Conservation (phyloP, 1,140 invertebrate genomes). For the Danaus melanippus region DNA sequence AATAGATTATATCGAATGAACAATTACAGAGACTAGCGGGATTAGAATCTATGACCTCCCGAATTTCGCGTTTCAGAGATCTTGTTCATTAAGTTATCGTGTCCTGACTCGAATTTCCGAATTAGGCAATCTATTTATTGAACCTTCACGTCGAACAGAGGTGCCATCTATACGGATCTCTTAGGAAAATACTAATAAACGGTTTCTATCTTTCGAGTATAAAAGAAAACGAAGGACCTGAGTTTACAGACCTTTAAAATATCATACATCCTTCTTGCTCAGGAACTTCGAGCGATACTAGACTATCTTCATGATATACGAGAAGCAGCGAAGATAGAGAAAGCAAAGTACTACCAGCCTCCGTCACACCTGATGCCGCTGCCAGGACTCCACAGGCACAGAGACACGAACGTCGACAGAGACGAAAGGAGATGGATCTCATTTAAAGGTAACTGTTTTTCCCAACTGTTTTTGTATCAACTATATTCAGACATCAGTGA, state of each 20-base stretch:
- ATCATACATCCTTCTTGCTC: conserved; percentile 1
- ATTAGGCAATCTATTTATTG: no score
- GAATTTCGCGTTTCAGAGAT: no score
- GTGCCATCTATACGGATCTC: no score
- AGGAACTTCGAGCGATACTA: conserved; percentile 61
- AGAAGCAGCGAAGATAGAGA: conserved; percentile 47
- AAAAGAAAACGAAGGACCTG: no score
- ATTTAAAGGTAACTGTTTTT: conserved; percentile 57
- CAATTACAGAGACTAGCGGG: neutral
- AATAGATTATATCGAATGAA: neutral
- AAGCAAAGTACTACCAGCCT: conserved; percentile 36
- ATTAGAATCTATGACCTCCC: no score
- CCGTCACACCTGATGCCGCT: conserved; percentile 49
- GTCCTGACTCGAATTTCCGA: no score
- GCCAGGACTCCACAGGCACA: conserved; percentile 48
- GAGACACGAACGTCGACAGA: conserved; percentile 62
- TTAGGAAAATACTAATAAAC: no score
- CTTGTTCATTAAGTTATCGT: no score
- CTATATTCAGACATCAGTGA: no score
- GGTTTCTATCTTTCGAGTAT: no score
- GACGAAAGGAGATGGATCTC: conserved; percentile 51
- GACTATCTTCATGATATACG: conserved; percentile 49
- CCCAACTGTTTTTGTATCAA: neutral
- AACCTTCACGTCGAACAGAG: no score
- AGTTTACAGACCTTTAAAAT: no score